A percentile compares a stretch with the other conserved stretches of the same genome.
Conservation (phyloP, 2,888 invertebrate genomes). For the Phragmatobia fuliginosa region DNA sequence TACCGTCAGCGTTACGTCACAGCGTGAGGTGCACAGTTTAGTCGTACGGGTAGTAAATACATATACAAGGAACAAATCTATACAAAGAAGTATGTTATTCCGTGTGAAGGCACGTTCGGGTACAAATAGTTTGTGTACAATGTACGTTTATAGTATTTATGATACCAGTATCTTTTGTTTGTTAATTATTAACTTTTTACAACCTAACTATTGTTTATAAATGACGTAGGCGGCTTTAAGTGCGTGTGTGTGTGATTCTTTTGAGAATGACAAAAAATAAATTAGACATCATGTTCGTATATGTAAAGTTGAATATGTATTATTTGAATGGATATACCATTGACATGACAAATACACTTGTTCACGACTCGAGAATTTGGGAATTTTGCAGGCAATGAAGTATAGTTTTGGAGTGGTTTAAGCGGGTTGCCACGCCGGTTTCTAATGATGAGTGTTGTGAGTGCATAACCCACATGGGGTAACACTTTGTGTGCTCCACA, state of each 20-base stretch:
- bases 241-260: constrained; percentile 3
- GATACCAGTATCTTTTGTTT: constrained; percentile 13
- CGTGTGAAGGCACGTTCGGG: neutral
- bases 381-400: neutral
- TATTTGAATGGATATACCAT: too few species aligned
- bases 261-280: constrained; percentile 7
- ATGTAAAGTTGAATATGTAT: too few species aligned
- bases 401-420: neutral
- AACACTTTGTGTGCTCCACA: too few species aligned
- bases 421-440: too few species aligned
- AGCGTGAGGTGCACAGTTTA: too few species aligned
- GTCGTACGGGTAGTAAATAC: too few species aligned
- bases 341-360: neutral
- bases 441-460: too few species aligned
- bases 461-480: too few species aligned
- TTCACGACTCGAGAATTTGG: neutral
- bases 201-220: constrained; percentile 16
- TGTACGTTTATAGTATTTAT: constrained; percentile 18
- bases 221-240: constrained; percentile 15
- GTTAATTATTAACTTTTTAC: constrained; percentile 11
- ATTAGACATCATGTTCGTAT: neutral
- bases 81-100: neutral
- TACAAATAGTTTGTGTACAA: neutral
- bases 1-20: too few species aligned
- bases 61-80: neutral